A percentile compares a stretch with the other conserved stretches of the same genome.
Evolutionary conservation across 2,888 invertebrate genomes (phyloP).

Genomic region (Dermolepida albohirtum): DNA sequence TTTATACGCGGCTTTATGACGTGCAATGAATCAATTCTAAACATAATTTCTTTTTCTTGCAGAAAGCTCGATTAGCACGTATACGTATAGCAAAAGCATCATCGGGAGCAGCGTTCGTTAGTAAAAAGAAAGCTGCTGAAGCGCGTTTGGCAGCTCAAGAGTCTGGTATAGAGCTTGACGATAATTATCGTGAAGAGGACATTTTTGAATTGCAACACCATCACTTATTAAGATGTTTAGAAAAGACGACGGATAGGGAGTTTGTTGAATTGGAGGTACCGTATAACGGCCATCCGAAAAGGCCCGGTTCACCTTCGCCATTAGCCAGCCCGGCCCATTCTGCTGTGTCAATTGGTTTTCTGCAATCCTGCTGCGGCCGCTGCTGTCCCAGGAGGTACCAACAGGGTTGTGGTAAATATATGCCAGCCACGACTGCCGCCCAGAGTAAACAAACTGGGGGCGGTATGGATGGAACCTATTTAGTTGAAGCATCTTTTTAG

Average conservation of each 20-base stretch:
- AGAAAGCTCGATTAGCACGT: slow-evolving; percentile 99
- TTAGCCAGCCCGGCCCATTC: slow-evolving; percentile 90
- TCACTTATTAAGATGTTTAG: slow-evolving; percentile 95
- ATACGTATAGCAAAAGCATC: slow-evolving; percentile 99
- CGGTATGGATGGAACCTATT: slow-evolving; percentile 86
- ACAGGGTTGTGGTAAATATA: slow-evolving; percentile 89
- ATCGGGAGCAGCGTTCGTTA: slow-evolving; percentile 97
- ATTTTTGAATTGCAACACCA: slow-evolving; percentile 99
- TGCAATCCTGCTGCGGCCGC: slow-evolving; percentile 85
- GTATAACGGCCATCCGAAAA: slow-evolving; percentile 92
- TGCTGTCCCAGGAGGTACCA: slow-evolving; percentile 91
- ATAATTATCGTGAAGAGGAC: slow-evolving; percentile 91
- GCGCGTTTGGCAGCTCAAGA: slow-evolving; percentile 93
- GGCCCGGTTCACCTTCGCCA: slow-evolving; percentile 90
- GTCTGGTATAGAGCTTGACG: slow-evolving; percentile 92
- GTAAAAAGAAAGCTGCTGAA: slow-evolving; percentile 98
- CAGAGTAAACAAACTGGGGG: slow-evolving; percentile 85
- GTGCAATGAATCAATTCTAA: not conserved
- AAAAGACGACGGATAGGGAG: slow-evolving; percentile 98
- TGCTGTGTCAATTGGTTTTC: slow-evolving; percentile 71
- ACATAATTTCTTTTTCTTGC: slow-evolving; percentile 64
- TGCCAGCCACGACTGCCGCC: slow-evolving; percentile 85
- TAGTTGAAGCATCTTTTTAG: slow-evolving; percentile 86
- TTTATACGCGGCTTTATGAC: too few species aligned
- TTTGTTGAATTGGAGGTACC: slow-evolving; percentile 97